These are phyloP conservation scores for Clinocottus analis DNA, from an alignment of 2,113 vertebrate species.

Conservation along the genomic window DNA sequence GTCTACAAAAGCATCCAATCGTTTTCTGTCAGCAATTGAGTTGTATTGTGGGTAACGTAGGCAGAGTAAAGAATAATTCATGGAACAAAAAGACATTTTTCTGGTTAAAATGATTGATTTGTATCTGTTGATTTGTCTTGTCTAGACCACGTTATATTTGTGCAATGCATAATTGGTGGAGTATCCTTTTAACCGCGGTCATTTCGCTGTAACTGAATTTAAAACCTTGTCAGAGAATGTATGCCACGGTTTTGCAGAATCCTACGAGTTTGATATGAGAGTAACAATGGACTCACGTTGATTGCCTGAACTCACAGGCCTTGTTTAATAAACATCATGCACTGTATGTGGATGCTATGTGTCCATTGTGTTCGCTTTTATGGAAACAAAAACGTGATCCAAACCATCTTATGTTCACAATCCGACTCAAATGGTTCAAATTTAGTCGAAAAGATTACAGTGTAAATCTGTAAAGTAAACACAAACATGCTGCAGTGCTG, in stretches of 20 bases:
- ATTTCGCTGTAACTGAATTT: not conserved
- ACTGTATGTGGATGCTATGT: constrained; percentile 21
- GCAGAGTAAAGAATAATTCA: not conserved
- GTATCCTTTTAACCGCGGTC: not conserved
- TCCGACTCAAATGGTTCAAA: constrained; percentile 47
- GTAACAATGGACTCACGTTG: not conserved
- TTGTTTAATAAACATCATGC: constrained; percentile 44
- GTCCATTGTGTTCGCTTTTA: constrained; percentile 41
- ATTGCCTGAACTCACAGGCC: not conserved
- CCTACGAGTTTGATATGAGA: not conserved
- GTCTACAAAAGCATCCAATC: not conserved
- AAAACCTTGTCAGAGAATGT: not conserved
- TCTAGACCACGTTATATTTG: not conserved
- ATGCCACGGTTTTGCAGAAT: not conserved
- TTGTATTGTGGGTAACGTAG: not conserved
- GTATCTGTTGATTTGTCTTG: no score
- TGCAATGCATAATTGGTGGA: not conserved
- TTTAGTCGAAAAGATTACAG: constrained; percentile 50
- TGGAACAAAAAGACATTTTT: not conserved
- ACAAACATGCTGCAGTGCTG: constrained; percentile 45
- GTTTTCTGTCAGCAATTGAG: no score
- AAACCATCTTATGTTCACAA: constrained; percentile 37
- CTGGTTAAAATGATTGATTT: not conserved
- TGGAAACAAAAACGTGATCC: constrained; percentile 51
- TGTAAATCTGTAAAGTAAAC: constrained; percentile 58